phyloP scores from a whole-genome alignment of 2,797 vertebrate species.

The Sarcophilus harrisii region DNA sequence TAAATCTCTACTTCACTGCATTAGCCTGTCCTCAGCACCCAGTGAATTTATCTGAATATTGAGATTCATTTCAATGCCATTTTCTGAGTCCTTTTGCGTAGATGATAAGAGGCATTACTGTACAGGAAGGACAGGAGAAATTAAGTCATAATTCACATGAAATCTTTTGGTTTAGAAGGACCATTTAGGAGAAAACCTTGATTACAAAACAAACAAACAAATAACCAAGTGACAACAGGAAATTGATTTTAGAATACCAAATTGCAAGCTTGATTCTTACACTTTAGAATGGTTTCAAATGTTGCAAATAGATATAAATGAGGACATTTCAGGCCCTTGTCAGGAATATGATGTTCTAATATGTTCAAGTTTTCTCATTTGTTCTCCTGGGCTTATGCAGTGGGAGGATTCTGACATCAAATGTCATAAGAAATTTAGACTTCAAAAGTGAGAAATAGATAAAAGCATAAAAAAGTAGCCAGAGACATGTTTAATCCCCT shows the following conservation, averaged over 20 bases:
- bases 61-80: constrained; percentile 10
- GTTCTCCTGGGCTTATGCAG: not conserved
- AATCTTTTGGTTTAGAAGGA: constrained; percentile 3
- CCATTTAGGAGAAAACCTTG: not conserved
- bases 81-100: constrained; percentile 46
- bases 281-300: not conserved
- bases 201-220: not conserved
- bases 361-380: not conserved
- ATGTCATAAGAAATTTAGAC: not conserved
- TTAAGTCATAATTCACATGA: constrained; percentile 22
- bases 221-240: not conserved
- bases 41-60: constrained; percentile 48
- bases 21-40: constrained; percentile 11
- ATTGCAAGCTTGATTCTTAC: not conserved
- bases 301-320: constrained; percentile 7
- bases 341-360: not conserved
- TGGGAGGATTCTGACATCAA: not conserved
- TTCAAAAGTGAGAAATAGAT: not conserved
- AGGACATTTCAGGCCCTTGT: not conserved
- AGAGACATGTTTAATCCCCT: not conserved
- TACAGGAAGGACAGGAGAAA: constrained; percentile 6
- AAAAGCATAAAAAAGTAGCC: not conserved
- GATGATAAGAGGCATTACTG: constrained; percentile 8
- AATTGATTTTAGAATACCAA: not conserved
- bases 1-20: constrained; percentile 50